These are phyloP conservation scores for Pachypanchax playfairii DNA, from an alignment of 2,113 vertebrate genomes.

Conservation along the genomic window DNA sequence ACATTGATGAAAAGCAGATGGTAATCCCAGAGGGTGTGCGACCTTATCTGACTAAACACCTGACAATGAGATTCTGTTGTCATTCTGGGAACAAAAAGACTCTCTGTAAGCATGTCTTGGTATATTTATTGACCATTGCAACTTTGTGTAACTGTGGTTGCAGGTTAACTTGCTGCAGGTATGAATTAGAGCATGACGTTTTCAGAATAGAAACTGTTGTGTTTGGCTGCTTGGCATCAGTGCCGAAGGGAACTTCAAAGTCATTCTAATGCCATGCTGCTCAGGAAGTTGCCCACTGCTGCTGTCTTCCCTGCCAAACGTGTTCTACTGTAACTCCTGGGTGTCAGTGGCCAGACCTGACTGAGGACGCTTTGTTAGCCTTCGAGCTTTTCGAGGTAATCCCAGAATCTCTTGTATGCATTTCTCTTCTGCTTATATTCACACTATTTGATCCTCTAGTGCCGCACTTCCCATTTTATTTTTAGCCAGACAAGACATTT, in stretches of 20 bases:
- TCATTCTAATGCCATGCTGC: constrained; percentile 14
- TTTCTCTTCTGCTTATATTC: constrained; percentile 64
- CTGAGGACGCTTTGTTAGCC: constrained; percentile 24
- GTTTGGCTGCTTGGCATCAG: constrained; percentile 15
- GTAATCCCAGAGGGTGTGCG: constrained; percentile 70
- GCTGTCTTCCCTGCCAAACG: constrained; percentile 15
- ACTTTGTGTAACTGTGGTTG: constrained; percentile 26
- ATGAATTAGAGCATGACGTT: constrained; percentile 41
- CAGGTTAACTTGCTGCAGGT: constrained; percentile 38
- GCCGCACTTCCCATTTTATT: constrained; percentile 52
- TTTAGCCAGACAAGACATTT: constrained; percentile 67
- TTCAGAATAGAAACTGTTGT: constrained; percentile 7
- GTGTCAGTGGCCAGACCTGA: constrained; percentile 36
- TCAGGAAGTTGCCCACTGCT: too few species aligned
- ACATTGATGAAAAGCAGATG: constrained; percentile 74
- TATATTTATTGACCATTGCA: constrained; percentile 54
- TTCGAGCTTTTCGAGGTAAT: constrained; percentile 56
- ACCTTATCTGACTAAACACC: constrained; percentile 79
- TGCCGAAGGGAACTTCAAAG: constrained; percentile 21
- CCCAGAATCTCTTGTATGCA: constrained; percentile 66
- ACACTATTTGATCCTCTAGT: constrained; percentile 49
- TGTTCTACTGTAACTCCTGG: constrained; percentile 38
- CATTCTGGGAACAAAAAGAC: constrained; percentile 55
- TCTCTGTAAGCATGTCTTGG: constrained; percentile 25
- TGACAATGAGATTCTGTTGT: constrained; percentile 73